Evolutionary conservation across 2,797 vertebrate genomes (phyloP).

Genomic region (Mionectes olivaceus): DNA sequence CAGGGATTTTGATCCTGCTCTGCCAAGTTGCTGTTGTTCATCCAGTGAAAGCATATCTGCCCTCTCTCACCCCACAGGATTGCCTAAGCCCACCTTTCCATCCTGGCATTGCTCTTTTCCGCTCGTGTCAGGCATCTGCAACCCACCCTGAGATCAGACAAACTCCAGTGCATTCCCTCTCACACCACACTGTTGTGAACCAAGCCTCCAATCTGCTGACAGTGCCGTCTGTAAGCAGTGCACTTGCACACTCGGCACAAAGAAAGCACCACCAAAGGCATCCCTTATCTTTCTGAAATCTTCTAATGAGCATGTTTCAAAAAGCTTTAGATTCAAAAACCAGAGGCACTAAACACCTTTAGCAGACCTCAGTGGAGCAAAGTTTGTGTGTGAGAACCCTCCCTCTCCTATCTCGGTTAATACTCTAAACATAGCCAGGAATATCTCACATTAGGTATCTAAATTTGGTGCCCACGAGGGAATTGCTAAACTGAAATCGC

Average conservation of each 20-base stretch:
- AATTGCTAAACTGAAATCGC: neutral
- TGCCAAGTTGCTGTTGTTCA: neutral
- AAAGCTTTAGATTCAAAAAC: neutral
- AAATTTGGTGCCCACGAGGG: neutral
- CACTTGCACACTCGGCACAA: rapidly evolving
- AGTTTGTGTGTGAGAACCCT: neutral
- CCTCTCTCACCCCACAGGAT: neutral
- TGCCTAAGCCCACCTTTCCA: neutral
- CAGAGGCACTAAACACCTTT: neutral
- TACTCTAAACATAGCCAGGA: neutral
- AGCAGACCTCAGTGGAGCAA: neutral
- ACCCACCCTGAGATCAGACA: neutral
- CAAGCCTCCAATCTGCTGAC: neutral
- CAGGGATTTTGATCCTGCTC: neutral
- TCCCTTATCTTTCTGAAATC: neutral
- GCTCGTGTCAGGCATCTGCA: neutral
- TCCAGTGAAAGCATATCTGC: neutral
- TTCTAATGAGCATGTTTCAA: neutral
- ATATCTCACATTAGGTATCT: neutral
- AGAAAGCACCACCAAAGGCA: neutral
- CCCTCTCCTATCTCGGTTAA: neutral
- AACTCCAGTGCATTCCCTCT: neutral
- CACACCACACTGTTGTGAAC: neutral
- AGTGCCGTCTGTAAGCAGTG: neutral
- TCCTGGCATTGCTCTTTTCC: neutral